These are phyloP conservation scores for Cephalopachus bancanus DNA, from an alignment of 2,797 vertebrate species.

Conservation along the genomic window DNA sequence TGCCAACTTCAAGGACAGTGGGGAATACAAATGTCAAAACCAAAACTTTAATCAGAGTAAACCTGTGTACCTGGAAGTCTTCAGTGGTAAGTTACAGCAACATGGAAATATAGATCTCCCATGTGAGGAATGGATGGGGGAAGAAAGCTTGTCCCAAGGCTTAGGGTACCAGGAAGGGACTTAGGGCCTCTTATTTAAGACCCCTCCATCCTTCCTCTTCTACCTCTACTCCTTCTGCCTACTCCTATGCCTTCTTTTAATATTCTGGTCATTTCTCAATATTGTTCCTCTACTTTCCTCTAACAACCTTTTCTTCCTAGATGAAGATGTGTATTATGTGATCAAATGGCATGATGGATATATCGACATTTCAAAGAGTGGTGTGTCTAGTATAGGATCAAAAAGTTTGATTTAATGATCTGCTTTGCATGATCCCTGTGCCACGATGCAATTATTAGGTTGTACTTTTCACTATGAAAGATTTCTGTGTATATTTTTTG, in stretches of 20 bases:
- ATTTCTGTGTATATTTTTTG: not conserved
- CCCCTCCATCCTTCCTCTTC: not conserved
- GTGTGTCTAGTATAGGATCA: not conserved
- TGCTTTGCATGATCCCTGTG: not conserved
- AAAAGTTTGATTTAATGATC: constrained; percentile 37
- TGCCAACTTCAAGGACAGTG: constrained; percentile 28
- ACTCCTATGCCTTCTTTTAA: not conserved
- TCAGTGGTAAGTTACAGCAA: constrained; percentile 63
- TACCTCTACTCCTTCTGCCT: not conserved
- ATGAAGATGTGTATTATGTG: not conserved
- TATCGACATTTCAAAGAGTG: not conserved
- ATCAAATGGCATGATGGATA: not conserved
- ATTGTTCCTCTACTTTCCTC: not conserved
- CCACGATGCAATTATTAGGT: not conserved
- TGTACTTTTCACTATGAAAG: not conserved
- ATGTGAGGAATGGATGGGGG: not conserved
- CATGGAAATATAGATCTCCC: not conserved
- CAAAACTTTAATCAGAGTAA: not conserved
- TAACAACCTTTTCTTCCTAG: not conserved
- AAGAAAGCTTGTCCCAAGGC: not conserved
- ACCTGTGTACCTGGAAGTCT: constrained; percentile 53
- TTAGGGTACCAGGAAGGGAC: not conserved
- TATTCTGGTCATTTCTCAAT: not conserved
- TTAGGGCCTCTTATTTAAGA: not conserved
- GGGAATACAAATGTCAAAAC: constrained; percentile 64